Conservation (phyloP, 30 jellyfish, hydroid and myxozoan genomes). For the Chrysaora quinquecirrha region DNA sequence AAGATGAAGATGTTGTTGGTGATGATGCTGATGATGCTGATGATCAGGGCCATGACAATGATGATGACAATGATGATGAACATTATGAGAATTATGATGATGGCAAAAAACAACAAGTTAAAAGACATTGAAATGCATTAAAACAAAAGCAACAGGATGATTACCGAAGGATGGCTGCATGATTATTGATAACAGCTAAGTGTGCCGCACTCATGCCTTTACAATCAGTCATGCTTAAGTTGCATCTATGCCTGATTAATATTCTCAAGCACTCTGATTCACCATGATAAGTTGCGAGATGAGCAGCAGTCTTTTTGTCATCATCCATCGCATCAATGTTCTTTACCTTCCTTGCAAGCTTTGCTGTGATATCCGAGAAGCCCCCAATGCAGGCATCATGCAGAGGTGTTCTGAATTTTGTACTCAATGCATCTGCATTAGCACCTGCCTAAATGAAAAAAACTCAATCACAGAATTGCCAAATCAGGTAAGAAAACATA, state of each 20-base stretch:
- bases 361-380: not conserved
- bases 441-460: constrained; percentile 1
- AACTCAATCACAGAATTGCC: no score
- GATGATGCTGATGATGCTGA: no score
- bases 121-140: no score
- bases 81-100: no score
- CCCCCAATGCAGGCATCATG: constrained; percentile 51
- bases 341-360: constrained; percentile 11
- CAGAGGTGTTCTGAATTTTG: constrained; percentile 17
- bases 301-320: not conserved
- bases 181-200: constrained; percentile 6
- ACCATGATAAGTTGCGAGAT: constrained; percentile 28
- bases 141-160: no score
- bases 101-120: no score
- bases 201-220: constrained; percentile 24
- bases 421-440: not conserved
- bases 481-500: no score
- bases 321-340: not conserved
- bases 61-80: no score
- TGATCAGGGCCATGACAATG: no score
- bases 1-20: no score
- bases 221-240: not conserved
- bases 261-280: constrained; percentile 15
- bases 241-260: not conserved
- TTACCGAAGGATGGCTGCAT: not conserved